Base-by-base conservation (phyloP, 1,140 invertebrate genomes). In the Anoplophora glabripennis region DNA sequence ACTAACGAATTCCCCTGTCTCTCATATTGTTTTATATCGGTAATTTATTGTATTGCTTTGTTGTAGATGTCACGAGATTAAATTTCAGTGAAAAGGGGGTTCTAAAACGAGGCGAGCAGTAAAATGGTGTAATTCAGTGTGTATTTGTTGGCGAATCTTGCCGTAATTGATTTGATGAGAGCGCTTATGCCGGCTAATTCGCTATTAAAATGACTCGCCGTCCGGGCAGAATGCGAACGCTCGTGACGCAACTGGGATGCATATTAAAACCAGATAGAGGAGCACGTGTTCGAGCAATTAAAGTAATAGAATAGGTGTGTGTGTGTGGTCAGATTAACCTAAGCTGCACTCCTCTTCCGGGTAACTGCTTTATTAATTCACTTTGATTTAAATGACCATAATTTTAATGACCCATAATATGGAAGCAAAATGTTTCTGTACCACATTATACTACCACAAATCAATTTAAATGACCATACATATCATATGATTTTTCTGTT, bases 1-100 rank as follows among this genome's bases (percentile, higher is more conserved):
- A 69, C 69, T 69, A 63, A 53, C 67, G 61, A 61, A 64, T 71
- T 71, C 69, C 65, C 46, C 66, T 49, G 65, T 65, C 66, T 69
- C 66, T 71, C 69, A 68, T 70, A 71, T 72, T 72, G 68, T 72
- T 72, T 72, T 72, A 72, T 72, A 72, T 72, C 65, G 67, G 65
- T 72, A 71, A 72, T 72, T 72, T 72, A 72, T 72, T 65, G 70
- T 71, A 68, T 65, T 65, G 67, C 69, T 69, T 72, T 72, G 67
- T 72, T 66, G 58, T 63, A 65, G 65, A 68, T 65, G 66, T 71
- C 68, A 66, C 61, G 66, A 66, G 61, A 69, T 72, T 71, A 69
- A 71, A 71, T 66, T 68, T 52, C 49, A 14, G 36, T 21, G 36
- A 37, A 18, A 40, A 37, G 46, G 46, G 48, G 37, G 40, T 37